A percentile compares a stretch with the other conserved stretches of the same genome.
phyloP scores from a whole-genome alignment of 2,888 invertebrate genomes.

The Cryptocheilus praepositus region DNA sequence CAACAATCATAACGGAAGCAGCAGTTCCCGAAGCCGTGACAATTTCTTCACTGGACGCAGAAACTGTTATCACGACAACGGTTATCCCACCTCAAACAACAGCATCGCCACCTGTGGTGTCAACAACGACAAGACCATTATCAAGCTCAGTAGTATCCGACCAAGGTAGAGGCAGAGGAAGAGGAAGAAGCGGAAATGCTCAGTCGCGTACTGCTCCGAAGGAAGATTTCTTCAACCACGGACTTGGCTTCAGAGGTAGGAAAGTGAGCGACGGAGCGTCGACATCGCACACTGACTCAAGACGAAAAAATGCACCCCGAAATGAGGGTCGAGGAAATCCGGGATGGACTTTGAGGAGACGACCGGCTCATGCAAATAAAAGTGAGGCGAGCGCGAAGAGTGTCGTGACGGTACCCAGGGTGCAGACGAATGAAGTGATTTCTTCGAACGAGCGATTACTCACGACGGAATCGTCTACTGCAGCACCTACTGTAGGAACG shows the following conservation, averaged over 20 bases:
- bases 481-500: constrained; percentile 12
- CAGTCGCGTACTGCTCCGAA: constrained; percentile 30
- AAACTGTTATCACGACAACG: constrained; percentile 30
- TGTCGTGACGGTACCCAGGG: constrained; percentile 18
- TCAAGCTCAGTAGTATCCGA: neutral
- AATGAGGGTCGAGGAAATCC: constrained; percentile 56
- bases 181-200: constrained; percentile 31
- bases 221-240: constrained; percentile 68
- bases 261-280: constrained; percentile 46
- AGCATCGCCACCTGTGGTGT: constrained; percentile 2
- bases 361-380: constrained; percentile 48
- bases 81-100: constrained; percentile 3
- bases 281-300: constrained; percentile 1
- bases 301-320: constrained; percentile 3
- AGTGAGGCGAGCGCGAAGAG: constrained; percentile 22
- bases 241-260: constrained; percentile 67
- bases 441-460: constrained; percentile 39
- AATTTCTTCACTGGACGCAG: constrained; percentile 14
- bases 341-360: constrained; percentile 67
- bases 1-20: constrained; percentile 29
- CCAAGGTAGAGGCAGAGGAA: constrained; percentile 24
- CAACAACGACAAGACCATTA: constrained; percentile 19
- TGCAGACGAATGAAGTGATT: constrained; percentile 56
- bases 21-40: constrained; percentile 15
- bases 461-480: constrained; percentile 31